Evolutionary conservation across 2,888 invertebrate genomes (phyloP), one percentile per base, ranked within the genome.

Genomic region (Nasonia oneida): DNA sequence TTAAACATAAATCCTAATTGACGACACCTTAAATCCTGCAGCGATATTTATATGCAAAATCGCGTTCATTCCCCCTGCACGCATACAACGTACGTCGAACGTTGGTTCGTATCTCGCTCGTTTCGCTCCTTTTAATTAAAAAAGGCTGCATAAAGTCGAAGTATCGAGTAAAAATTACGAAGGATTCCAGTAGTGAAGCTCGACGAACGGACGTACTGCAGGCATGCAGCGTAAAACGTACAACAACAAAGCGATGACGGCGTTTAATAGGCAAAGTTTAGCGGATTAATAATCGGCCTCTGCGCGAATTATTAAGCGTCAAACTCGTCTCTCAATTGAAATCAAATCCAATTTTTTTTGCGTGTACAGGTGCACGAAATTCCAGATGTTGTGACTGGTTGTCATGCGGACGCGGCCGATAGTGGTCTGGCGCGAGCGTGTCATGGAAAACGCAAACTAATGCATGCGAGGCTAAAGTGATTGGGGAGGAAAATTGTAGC

Each of bases 311-410:
- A 71, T 37, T 71, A 33, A 71, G 71, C 71, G 37, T 33, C 71
- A 71, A 71, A 42, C 33, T 42, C n/a, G 39, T 73, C 33, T 73
- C 33, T 37, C n/a, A 73, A 42, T 39, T 73, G 42, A 10, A 37
- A 39, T 15, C 42, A 23, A 73, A 73, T 73, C 10, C 73, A 73
- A n/a, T 73, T 75, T 57, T 75, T 53, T 75, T 75, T 75, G 53
- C 53, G 53, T 53, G 75, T n/a, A 50, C 8, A 0, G 8, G 53
- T 57, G 81, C 73, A 37, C 15, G 57, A 57, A 81, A 81, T 81
- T 81, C 50, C 29, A 29, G 1, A 47, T 87, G 85, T 87, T 88
- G 86, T 87, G 87, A 89, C 81, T 85, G 84, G 85, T 89, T 90
- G 89, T 89, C 89, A 89, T 87, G 88, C 84, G 87, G 87, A 64